Conservation (phyloP, 2,888 invertebrate genomes). For the Agrypnus murinus region DNA sequence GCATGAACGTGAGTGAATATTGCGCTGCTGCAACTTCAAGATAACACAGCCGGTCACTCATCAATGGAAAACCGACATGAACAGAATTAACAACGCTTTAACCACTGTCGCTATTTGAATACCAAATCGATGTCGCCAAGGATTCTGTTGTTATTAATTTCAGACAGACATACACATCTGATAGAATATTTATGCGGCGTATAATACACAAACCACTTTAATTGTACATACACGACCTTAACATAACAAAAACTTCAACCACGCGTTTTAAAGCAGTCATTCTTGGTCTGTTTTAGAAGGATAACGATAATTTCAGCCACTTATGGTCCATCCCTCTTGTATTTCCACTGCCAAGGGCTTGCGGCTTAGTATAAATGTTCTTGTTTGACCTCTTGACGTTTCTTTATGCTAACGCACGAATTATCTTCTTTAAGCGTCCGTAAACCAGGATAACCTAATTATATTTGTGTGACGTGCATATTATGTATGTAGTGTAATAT, state of each 20-base stretch:
- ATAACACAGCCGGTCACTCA: constrained; percentile 43
- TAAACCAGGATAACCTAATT: constrained; percentile 20
- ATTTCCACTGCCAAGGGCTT: neutral
- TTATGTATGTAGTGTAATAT: neutral
- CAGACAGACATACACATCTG: constrained; percentile 26
- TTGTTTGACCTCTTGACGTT: constrained; percentile 33
- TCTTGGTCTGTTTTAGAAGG: neutral
- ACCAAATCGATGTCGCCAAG: constrained; percentile 34
- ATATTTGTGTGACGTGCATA: neutral
- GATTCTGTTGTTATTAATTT: constrained; percentile 37
- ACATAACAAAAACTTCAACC: neutral
- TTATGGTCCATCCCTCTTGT: neutral
- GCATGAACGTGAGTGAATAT: constrained; percentile 2
- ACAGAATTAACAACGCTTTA: constrained; percentile 41
- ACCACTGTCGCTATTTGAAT: constrained; percentile 41
- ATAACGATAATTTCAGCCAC: constrained; percentile 21
- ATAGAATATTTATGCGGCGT: constrained; percentile 22
- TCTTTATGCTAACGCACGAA: constrained; percentile 30
- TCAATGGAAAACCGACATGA: constrained; percentile 45
- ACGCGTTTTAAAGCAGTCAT: neutral
- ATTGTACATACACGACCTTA: neutral
- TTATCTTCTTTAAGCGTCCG: constrained; percentile 10
- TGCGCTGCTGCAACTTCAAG: constrained; percentile 36
- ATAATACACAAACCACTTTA: neutral
- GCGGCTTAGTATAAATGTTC: constrained; percentile 17